phyloP scores from a whole-genome alignment of 2,888 invertebrate species.

The Rhamnusium bicolor region DNA sequence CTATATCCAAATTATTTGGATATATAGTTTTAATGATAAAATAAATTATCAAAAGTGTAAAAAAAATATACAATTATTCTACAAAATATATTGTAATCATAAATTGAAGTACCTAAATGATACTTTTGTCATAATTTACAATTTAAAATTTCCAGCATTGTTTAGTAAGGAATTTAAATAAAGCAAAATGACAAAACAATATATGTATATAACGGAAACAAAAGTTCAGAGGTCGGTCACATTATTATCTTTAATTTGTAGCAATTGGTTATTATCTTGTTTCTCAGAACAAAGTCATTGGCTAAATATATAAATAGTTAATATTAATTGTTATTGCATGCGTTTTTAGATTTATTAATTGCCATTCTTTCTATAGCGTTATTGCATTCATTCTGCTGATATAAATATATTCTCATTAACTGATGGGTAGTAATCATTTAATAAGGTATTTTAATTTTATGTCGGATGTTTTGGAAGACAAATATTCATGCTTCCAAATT shows the following conservation, averaged over 20 bases:
- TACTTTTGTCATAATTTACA: conserved; percentile 6
- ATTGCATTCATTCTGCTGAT: conserved; percentile 1
- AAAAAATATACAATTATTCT: too few species aligned
- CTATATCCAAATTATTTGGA: too few species aligned
- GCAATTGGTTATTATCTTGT: conserved; percentile 28
- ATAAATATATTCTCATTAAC: neutral
- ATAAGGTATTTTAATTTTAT: neutral
- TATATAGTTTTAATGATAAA: too few species aligned
- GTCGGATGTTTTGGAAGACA: neutral
- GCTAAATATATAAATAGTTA: conserved; percentile 25
- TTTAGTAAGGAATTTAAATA: conserved; percentile 16
- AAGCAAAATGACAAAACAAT: conserved; percentile 30
- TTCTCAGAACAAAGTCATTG: conserved; percentile 25
- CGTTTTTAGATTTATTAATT: conserved; percentile 17
- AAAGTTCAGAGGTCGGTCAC: conserved; percentile 31
- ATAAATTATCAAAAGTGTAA: too few species aligned
- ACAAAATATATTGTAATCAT: too few species aligned
- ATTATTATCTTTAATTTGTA: conserved; percentile 32
- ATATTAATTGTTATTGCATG: conserved; percentile 25
- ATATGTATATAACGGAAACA: conserved; percentile 34
- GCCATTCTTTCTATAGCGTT: neutral
- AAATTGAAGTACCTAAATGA: neutral
- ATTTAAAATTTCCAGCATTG: conserved; percentile 23
- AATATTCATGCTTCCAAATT: neutral
- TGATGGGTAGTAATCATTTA: neutral